phyloP scores from a whole-genome alignment of 2,888 invertebrate genomes.

The Calameuta filiformis region DNA sequence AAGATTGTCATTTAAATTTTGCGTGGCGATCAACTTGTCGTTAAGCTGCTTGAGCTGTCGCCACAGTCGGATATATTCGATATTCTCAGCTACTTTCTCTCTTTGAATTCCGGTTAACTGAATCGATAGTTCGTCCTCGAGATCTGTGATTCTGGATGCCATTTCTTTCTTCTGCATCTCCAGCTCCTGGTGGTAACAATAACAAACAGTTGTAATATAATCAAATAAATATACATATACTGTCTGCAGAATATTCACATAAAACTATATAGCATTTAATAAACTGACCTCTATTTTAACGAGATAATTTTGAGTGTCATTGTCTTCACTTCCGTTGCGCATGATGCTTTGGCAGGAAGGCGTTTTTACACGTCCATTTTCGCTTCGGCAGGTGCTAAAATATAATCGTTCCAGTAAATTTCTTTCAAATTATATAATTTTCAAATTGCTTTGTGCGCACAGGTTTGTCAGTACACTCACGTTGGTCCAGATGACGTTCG shows the following conservation, averaged over 20 bases:
- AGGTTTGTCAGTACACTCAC: constrained; percentile 37
- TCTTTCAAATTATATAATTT: neutral
- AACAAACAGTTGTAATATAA: neutral
- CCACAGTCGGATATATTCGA: constrained; percentile 60
- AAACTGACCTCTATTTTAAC: constrained; percentile 48
- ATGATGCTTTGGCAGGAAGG: constrained; percentile 42
- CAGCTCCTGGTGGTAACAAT: constrained; percentile 39
- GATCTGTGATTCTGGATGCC: constrained; percentile 41
- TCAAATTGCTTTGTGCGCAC: neutral
- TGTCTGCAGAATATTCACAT: neutral
- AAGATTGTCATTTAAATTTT: constrained; percentile 46
- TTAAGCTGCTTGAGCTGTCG: constrained; percentile 57
- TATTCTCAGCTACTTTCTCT: constrained; percentile 57
- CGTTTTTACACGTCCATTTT: constrained; percentile 49
- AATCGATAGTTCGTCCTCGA: constrained; percentile 50
- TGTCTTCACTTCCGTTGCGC: constrained; percentile 37
- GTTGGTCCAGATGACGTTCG: constrained; percentile 52
- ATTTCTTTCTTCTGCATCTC: constrained; percentile 52
- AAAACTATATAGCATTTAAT: neutral
- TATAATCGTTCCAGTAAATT: constrained; percentile 9
- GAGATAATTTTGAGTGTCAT: constrained; percentile 37
- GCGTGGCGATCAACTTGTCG: constrained; percentile 48
- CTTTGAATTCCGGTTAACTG: constrained; percentile 43
- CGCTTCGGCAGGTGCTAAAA: constrained; percentile 58
- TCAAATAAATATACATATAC: neutral